Conservation (phyloP, 1,140 invertebrate species). For the Adelges cooleyi region DNA sequence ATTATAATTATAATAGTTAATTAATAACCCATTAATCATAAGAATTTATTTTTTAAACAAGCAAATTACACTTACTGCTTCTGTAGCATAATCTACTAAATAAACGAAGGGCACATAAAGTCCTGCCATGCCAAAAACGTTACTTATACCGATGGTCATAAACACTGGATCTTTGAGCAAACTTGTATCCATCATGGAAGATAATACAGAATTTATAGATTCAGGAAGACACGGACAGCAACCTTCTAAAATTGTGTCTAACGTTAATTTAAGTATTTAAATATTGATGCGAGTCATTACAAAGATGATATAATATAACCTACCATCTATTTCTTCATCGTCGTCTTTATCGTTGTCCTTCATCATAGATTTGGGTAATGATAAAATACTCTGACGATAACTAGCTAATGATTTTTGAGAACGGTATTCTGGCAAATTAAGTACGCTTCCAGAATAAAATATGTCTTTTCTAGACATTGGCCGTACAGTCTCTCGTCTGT, state of each 20-base stretch:
- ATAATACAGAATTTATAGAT: constrained; percentile 65
- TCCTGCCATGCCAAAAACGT: constrained; percentile 87
- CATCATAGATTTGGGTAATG: constrained; percentile 45
- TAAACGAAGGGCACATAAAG: constrained; percentile 94
- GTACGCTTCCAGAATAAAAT: constrained; percentile 91
- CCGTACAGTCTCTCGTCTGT: constrained; percentile 57
- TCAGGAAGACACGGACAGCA: constrained; percentile 60
- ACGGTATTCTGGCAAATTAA: constrained; percentile 82
- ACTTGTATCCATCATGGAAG: constrained; percentile 88
- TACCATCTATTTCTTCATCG: constrained; percentile 36
- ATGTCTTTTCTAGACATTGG: constrained; percentile 94
- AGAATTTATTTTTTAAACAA: constrained; percentile 3
- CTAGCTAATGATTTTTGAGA: constrained; percentile 82
- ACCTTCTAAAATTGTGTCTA: not conserved
- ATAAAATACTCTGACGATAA: constrained; percentile 72
- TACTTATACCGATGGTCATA: constrained; percentile 84
- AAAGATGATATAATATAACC: constrained; percentile 3
- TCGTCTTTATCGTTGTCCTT: constrained; percentile 34
- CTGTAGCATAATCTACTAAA: constrained; percentile 66
- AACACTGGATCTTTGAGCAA: constrained; percentile 84
- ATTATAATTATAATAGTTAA: constrained; percentile 19
- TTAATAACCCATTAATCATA: not conserved
- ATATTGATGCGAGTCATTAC: too few species aligned
- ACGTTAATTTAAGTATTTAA: too few species aligned
- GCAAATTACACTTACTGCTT: constrained; percentile 41